Conservation (phyloP, 2,797 vertebrate genomes). For the Melanogrammus aeglefinus region DNA sequence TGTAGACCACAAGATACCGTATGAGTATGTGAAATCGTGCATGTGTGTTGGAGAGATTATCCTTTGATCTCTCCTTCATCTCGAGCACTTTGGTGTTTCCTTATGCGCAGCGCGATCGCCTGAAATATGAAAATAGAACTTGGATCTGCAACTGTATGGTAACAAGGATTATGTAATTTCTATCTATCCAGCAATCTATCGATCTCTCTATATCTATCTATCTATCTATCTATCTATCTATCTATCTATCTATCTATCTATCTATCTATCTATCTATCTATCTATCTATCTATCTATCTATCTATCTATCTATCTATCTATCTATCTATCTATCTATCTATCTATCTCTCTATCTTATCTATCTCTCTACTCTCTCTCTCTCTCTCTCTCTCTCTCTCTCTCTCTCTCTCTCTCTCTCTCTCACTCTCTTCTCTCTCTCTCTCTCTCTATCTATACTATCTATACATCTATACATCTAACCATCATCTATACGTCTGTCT, state of each 20-base stretch:
- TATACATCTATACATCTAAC: not conserved
- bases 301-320: not conserved
- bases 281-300: constrained; percentile 1
- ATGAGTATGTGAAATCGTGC: constrained; percentile 54
- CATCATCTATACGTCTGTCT: not conserved
- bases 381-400: too few relatives aligned
- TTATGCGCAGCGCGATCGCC: constrained; percentile 37
- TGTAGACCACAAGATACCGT: constrained; percentile 54
- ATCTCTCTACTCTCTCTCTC: not conserved
- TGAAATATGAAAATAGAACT: constrained; percentile 30
- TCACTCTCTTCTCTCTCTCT: not conserved
- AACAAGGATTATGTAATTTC: constrained; percentile 1
- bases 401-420: not conserved
- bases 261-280: not conserved
- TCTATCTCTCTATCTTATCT: not conserved
- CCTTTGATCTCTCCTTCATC: constrained; percentile 58
- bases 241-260: not conserved
- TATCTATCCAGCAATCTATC: not conserved
- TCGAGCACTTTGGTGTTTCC: constrained; percentile 42
- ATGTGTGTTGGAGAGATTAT: constrained; percentile 59
- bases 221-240: not conserved
- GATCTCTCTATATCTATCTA: not conserved
- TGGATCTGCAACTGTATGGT: not conserved
- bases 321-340: not conserved
- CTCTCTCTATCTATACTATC: constrained; percentile 1